A percentile compares a stretch with the other conserved stretches of the same genome.
These are phyloP conservation scores for Parnassius glacialis DNA, from an alignment of 2,888 invertebrate genomes.

Conservation along the genomic window DNA sequence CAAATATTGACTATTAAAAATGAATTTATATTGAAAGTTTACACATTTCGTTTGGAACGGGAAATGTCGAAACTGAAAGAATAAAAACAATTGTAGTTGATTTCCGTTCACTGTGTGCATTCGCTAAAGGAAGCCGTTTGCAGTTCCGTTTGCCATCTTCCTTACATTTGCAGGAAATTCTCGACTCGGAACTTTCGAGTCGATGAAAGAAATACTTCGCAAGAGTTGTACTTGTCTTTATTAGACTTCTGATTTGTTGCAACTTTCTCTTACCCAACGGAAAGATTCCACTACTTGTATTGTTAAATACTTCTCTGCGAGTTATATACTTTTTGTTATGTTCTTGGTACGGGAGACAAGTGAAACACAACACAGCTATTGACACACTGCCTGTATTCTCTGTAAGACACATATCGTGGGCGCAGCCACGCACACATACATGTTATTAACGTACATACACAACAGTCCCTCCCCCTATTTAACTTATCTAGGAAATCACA, in stretches of 20 bases:
- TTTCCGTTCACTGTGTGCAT: slow-evolving; percentile 38
- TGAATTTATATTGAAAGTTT: no score
- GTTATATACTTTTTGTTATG: no score
- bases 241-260: slow-evolving; percentile 54
- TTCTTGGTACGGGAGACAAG: no score
- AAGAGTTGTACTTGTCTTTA: slow-evolving; percentile 51
- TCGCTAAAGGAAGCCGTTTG: slow-evolving; percentile 61
- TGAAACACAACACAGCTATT: no score
- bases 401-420: no score
- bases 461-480: no score
- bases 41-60: no score
- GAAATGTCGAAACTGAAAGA: slow-evolving; percentile 24
- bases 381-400: no score
- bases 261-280: slow-evolving; percentile 39
- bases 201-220: slow-evolving; percentile 68
- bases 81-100: slow-evolving; percentile 28
- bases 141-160: slow-evolving; percentile 54
- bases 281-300: slow-evolving; percentile 36
- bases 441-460: no score
- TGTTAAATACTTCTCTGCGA: slow-evolving; percentile 10
- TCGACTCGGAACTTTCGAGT: slow-evolving; percentile 50
- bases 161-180: slow-evolving; percentile 53
- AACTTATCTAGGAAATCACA: no score
- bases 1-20: no score
- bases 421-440: no score